Conservation (phyloP, 2,113 vertebrate genomes). For the Gobio gobio region DNA sequence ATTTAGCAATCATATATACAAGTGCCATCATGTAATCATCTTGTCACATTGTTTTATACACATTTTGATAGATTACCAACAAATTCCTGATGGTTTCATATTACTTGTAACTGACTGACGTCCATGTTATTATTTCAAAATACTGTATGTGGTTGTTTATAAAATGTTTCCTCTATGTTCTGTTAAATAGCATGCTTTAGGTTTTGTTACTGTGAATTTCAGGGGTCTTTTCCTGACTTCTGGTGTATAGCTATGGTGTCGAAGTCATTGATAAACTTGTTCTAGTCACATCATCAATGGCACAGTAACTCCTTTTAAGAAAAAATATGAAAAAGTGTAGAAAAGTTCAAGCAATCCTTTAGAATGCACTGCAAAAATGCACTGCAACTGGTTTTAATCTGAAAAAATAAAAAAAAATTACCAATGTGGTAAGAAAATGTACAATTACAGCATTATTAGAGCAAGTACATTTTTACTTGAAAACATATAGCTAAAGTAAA, state of each 20-base stretch:
- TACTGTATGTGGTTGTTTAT: constrained; percentile 13
- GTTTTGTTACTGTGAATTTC: constrained; percentile 7
- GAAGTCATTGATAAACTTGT: constrained; percentile 56
- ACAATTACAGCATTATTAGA: no score
- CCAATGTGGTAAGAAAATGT: no score
- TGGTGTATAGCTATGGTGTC: constrained; percentile 49
- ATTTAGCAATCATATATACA: constrained; percentile 28
- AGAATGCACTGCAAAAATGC: background rate
- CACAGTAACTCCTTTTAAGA: constrained; percentile 66
- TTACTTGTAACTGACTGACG: background rate
- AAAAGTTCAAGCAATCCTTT: background rate
- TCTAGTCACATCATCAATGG: constrained; percentile 58
- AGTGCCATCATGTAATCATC: constrained; percentile 7
- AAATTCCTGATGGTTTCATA: constrained; percentile 2
- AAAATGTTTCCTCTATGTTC: background rate
- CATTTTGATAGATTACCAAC: constrained; percentile 2
- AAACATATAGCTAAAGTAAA: background rate
- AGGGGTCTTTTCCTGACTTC: constrained; percentile 44
- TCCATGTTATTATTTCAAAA: constrained; percentile 11
- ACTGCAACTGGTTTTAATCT: no score
- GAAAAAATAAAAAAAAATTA: no score
- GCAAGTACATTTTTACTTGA: background rate
- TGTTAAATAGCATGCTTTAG: constrained; percentile 49
- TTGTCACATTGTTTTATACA: constrained; percentile 10
- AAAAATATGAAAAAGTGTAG: background rate